Evolutionary conservation across 2,888 invertebrate genomes (phyloP), one percentile per base, ranked within the genome.

Genomic region (Cenopis cana): DNA sequence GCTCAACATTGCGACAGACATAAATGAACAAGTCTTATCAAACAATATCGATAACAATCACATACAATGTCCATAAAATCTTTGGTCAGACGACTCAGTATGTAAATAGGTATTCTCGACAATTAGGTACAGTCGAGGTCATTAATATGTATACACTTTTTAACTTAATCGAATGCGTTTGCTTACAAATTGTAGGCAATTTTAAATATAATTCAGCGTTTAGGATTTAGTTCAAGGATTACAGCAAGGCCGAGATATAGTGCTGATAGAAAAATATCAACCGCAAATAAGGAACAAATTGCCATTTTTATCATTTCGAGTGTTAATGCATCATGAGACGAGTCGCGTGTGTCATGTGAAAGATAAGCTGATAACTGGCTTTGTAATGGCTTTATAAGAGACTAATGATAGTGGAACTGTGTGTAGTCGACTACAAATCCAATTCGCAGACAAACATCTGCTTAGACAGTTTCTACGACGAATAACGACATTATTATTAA

Each of bases 301-400:
- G 46, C 55, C 29, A 50, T 38, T 11, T 38, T 57, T 69, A 69
- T 69, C 62, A 57, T 38, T 64, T 64, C 38, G 11, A 69, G 56
- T 50, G 49, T 9, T 69, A 49, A 46, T 62, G 69, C 50, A 64
- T 55, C 29, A 36, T 20, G 2, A 17, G 50, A 36, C 50, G 54
- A 33, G 33, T 55, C 33, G 49, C 41, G 56, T 17, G 20, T 56
- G 49, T 49, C 62, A 57, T 64, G 29, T 69, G 46, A 20, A 24
- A 10, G 62, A 69, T 64, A 69, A 69, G 61, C 61, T 50, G 62
- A 64, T 52, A 52, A 64, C 36, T 20, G 20, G 50, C 18, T 52
- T 52, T 36, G 14, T 24, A 33, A 9, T 10, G 10, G 24, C 24
- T 8, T 8, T 33, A 8, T 8, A 5, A 5, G 33, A 1, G 33